Base-by-base conservation (phyloP, 2,888 invertebrate species). In the Plebejus melissa region DNA sequence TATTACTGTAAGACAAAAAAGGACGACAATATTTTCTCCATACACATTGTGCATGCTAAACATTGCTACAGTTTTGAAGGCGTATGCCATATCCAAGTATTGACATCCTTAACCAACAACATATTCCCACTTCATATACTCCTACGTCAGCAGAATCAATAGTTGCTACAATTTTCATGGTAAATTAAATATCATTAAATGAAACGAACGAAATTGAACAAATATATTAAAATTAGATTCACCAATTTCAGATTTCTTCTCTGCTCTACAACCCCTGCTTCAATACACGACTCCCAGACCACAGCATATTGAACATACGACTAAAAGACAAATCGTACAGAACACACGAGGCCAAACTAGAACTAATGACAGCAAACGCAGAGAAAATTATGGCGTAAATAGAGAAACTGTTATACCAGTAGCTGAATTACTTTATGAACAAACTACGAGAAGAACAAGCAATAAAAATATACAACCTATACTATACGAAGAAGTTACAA, bases 161-260 rank as follows among this genome's bases (percentile, higher is more conserved):
- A 32, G 32, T 32, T 32, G 32, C 32, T 2, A 32, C 32, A 32
- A 32, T 32, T 32, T 32, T 32, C 22, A 0, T 22, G 22, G 22
- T 22, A 22, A 22, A 22, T 22, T 32, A 32, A 32, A 32, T 32
- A 32, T 32, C 2, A 32, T 32, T 32, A 32, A 32, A 32, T 2
- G 32, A 32, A 32, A 32, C 32, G 32, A 32, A 32, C 32, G 32
- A 32, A 32, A 46, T 46, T 41, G 41, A 38, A 38, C 38, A 38
- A 38, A 7, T 28, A 11, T 28, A 28, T 11, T 60, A 32, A 28
- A 46, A 46, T 46, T 60, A 4, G 9, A 11, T 28, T 9, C 36
- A 6, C 76, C 74, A 69, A 69, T 87, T 85, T 0, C 88, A 90
- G 91, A 91, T 81, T 80, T 90, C 74, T 82, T 89, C 75, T 85